A percentile compares a stretch with the other conserved stretches of the same genome.
These are phyloP conservation scores for Lasioglossum vierecki DNA, from an alignment of 2,888 invertebrate species.

Conservation along the genomic window DNA sequence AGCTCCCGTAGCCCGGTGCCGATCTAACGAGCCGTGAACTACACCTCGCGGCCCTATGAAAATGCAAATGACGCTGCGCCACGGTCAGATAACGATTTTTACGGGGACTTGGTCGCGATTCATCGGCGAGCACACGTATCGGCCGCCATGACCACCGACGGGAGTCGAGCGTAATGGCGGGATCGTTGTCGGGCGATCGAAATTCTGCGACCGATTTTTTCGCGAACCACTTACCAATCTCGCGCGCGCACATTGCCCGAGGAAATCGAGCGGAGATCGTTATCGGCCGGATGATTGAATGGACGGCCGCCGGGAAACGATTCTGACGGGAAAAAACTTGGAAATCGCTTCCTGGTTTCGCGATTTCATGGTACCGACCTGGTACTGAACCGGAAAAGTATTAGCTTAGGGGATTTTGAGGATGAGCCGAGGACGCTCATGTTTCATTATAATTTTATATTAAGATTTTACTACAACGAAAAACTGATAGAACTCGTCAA, in stretches of 20 bases:
- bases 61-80: constrained; percentile 63
- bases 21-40: constrained; percentile 67
- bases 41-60: constrained; percentile 62
- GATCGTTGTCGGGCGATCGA: constrained; percentile 34
- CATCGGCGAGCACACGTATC: background rate
- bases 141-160: constrained; percentile 38
- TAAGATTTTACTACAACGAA: background rate
- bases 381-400: background rate
- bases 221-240: constrained; percentile 22
- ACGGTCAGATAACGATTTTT: constrained; percentile 60
- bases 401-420: background rate
- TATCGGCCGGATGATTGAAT: constrained; percentile 45
- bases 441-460: no score
- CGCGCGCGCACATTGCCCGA: background rate
- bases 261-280: constrained; percentile 32
- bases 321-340: background rate
- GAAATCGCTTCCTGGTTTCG: constrained; percentile 14
- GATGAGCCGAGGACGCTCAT: no score
- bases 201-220: constrained; percentile 18
- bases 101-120: constrained; percentile 20
- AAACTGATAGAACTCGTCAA: background rate
- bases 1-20: constrained; percentile 45
- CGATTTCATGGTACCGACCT: background rate
- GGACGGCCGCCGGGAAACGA: background rate
- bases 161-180: constrained; percentile 42